Evolutionary conservation across 1,140 invertebrate species (phyloP), one percentile per base, ranked within the genome.

Genomic region (Drosophila prosaltans): DNA sequence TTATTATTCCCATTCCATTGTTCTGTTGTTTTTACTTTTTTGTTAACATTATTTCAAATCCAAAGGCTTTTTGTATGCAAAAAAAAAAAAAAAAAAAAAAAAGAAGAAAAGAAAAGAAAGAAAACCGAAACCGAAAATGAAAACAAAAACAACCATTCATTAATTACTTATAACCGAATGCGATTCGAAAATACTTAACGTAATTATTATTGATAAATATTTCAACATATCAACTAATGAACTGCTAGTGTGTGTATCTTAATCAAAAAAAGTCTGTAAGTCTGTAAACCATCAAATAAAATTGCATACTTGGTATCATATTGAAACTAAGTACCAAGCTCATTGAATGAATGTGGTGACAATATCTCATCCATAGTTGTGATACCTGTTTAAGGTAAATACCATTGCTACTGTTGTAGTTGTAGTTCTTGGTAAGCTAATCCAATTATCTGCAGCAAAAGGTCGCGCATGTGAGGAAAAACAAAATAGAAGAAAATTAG

Each of bases 11-110:
- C 65, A 63, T 68, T 51, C 8, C 8, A 51, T 51, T 72, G 41
- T 70, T 81, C 36, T 57, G 58, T 83, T 74, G 43, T 39, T 58
- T 36, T 65, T 76, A 67, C 63, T 72, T 78, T 78, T 77, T 77
- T 41, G 43, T 74, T 57, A n/a, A 67, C 62, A 65, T 73, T 66
- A 74, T 71, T 74, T 88, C 69, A 28, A 81, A 72, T 82, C 83
- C 78, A 88, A 91, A 91, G 85, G 90, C 90, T 91, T 88, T 85
- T 91, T 91, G 82, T 91, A 84, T 91, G 90, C 85, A 91, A 91
- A 66, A 90, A 69, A 63, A 75, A 69, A 85, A 91, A 86, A 84
- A 75, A 90, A 74, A 69, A 74, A 16, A 68, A 67, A 66, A 66
- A 45, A n/a, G n/a, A n/a, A n/a, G n/a, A n/a, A n/a, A 51, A 26